These are phyloP conservation scores for Drosophila arawakana DNA, from an alignment of 1,140 invertebrate genomes.

Conservation along the genomic window DNA sequence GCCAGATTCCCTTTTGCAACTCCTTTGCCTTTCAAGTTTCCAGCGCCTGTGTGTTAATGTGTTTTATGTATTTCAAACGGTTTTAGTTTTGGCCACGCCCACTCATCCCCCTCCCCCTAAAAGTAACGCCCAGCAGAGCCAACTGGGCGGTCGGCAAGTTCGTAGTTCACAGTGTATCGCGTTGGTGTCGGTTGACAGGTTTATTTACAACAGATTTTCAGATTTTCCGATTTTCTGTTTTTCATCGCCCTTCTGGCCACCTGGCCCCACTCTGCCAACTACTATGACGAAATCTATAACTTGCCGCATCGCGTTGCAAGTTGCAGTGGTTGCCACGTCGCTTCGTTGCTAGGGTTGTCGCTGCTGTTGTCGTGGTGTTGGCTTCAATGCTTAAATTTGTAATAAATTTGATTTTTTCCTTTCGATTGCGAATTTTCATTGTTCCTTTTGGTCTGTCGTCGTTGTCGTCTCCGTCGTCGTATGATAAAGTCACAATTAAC, in stretches of 20 bases:
- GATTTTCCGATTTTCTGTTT: conserved; percentile 16
- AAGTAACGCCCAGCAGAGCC: conserved; percentile 17
- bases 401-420: conserved; percentile 84
- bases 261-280: background rate
- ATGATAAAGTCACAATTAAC: conserved; percentile 84
- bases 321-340: conserved; percentile 32
- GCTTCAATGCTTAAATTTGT: conserved; percentile 82
- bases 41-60: conserved; percentile 77
- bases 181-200: conserved; percentile 83
- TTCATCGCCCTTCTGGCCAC: background rate
- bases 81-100: conserved; percentile 79
- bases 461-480: conserved; percentile 34
- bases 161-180: conserved; percentile 74
- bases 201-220: conserved; percentile 76
- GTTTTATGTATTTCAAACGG: conserved; percentile 75
- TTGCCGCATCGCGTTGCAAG: conserved; percentile 68
- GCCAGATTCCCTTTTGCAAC: background rate
- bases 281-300: conserved; percentile 83
- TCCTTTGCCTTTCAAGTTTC: background rate
- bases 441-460: conserved; percentile 49
- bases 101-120: conserved; percentile 62
- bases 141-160: conserved; percentile 67
- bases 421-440: conserved; percentile 75
- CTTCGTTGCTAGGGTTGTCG: conserved; percentile 29
- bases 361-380: conserved; percentile 42